A percentile compares a stretch with the other conserved stretches of the same genome.
Conservation (phyloP, 2,113 vertebrate species). For the Rhineura floridana region DNA sequence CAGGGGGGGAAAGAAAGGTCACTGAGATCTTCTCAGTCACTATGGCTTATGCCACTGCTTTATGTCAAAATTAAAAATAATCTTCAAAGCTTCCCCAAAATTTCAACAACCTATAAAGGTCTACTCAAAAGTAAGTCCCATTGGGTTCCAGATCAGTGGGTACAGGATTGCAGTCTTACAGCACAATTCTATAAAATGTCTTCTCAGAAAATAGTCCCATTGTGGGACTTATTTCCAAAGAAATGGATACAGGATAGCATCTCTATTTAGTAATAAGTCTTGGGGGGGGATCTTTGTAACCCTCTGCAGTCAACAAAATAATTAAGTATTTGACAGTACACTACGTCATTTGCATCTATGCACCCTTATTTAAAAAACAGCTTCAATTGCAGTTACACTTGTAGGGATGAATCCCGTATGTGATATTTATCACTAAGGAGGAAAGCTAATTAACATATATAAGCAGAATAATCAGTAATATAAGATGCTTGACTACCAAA, state of each 20-base stretch:
- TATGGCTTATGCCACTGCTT: not conserved
- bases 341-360: slow-evolving; percentile 4
- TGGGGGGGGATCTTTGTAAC: not conserved
- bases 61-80: not conserved
- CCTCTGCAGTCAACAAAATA: slow-evolving; percentile 11
- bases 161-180: no score
- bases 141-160: no score
- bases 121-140: not conserved
- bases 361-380: not conserved
- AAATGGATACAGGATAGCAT: not conserved
- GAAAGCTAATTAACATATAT: not conserved
- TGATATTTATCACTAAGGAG: not conserved
- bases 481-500: not conserved
- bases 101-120: not conserved
- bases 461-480: not conserved
- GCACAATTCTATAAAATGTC: no score
- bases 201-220: no score
- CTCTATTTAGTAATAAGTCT: fast-evolving
- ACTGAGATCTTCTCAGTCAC: not conserved
- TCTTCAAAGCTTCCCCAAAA: not conserved
- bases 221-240: no score
- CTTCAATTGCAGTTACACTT: not conserved
- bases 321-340: fast-evolving
- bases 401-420: not conserved
- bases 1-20: not conserved